Conservation (phyloP, 2,797 vertebrate species). For the Fistularia commersonii region DNA sequence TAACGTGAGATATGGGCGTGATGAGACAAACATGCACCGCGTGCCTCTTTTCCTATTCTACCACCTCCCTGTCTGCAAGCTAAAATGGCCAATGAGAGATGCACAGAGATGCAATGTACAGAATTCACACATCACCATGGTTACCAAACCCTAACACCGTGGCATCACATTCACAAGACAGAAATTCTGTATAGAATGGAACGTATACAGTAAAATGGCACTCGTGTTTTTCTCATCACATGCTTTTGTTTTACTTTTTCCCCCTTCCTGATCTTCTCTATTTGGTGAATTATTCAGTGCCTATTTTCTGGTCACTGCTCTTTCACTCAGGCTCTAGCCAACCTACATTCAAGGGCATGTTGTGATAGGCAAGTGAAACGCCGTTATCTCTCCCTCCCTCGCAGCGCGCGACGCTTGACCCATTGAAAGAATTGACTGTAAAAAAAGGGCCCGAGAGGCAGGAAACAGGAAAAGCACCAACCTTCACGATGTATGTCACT, state of each 20-base stretch:
- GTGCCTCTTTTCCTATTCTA: constrained; percentile 22
- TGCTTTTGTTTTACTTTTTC: constrained; percentile 24
- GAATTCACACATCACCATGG: constrained; percentile 65
- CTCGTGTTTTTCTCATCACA: constrained; percentile 35
- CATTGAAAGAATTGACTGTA: constrained; percentile 64
- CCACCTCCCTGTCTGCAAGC: constrained; percentile 33
- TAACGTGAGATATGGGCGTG: constrained; percentile 10
- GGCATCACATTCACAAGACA: constrained; percentile 31
- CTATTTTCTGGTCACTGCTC: constrained; percentile 51
- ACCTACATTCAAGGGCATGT: constrained; percentile 58
- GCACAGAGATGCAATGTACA: constrained; percentile 54
- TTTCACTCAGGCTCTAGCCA: constrained; percentile 51
- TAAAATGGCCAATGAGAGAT: constrained; percentile 23
- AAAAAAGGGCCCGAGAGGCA: constrained; percentile 34
- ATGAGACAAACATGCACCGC: constrained; percentile 24
- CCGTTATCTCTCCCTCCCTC: constrained; percentile 29
- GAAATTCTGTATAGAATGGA: constrained; percentile 9
- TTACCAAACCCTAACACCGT: constrained; percentile 61
- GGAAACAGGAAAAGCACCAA: no score
- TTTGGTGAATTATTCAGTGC: constrained; percentile 68
- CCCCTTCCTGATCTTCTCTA: constrained; percentile 54
- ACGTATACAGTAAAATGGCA: constrained; percentile 23
- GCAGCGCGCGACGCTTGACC: constrained; percentile 45
- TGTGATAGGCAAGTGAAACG: constrained; percentile 46
- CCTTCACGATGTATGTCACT: constrained; percentile 96